Evolutionary conservation across 2,113 vertebrate genomes (phyloP).

Genomic region (Blennius ocellaris): DNA sequence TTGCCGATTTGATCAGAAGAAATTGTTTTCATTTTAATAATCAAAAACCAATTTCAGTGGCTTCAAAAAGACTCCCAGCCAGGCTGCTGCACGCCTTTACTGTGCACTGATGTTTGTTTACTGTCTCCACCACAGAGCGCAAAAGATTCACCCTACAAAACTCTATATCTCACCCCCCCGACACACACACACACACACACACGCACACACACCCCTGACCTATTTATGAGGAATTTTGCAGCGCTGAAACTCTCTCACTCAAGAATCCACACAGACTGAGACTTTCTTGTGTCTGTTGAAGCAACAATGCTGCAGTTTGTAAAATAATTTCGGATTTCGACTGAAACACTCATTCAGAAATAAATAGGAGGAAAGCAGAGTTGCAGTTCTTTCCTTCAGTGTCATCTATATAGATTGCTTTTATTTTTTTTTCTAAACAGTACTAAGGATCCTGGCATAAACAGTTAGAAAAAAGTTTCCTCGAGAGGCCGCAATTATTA

Average conservation of each 20-base stretch:
- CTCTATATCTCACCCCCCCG: slow-evolving; percentile 33
- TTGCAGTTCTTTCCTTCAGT: background rate
- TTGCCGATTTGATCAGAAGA: slow-evolving; percentile 44
- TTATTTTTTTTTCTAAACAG: background rate
- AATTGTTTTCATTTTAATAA: slow-evolving; percentile 62
- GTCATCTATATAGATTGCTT: background rate
- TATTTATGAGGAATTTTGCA: slow-evolving; percentile 59
- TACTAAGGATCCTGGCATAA: background rate
- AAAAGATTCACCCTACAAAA: slow-evolving; percentile 36
- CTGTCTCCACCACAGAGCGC: slow-evolving; percentile 36
- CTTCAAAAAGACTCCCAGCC: slow-evolving; percentile 31
- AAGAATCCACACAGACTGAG: slow-evolving; percentile 45
- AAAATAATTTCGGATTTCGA: slow-evolving; percentile 29
- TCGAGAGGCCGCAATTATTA: too few species aligned
- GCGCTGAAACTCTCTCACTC: slow-evolving; percentile 46
- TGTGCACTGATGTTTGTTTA: slow-evolving; percentile 70
- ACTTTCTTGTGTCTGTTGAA: slow-evolving; percentile 28
- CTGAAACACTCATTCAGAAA: slow-evolving; percentile 20
- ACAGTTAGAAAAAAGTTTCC: background rate
- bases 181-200: background rate
- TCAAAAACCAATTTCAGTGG: slow-evolving; percentile 54
- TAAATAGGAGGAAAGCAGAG: background rate
- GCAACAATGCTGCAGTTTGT: slow-evolving; percentile 27
- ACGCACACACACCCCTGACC: slow-evolving; percentile 50
- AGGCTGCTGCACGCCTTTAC: slow-evolving; percentile 29